These are phyloP conservation scores for Megaceryle alcyon DNA, from an alignment of 2,797 vertebrate species.

Conservation along the genomic window DNA sequence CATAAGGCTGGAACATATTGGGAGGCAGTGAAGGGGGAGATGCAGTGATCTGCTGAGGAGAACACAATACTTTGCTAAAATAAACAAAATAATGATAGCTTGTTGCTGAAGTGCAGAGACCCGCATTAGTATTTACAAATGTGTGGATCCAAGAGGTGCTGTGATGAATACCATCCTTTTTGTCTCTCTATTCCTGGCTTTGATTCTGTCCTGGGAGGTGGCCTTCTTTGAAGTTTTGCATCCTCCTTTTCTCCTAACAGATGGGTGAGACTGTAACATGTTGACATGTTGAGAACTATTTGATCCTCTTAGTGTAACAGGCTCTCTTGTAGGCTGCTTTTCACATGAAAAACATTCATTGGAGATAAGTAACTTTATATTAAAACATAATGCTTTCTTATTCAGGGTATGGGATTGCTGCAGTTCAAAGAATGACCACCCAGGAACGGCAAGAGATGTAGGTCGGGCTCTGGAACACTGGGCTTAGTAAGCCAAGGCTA, in stretches of 20 bases:
- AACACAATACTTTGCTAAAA: background rate
- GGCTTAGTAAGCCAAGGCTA: background rate
- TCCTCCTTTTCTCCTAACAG: background rate
- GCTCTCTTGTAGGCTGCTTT: background rate
- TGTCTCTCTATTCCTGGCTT: background rate
- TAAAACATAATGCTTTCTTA: background rate
- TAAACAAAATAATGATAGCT: conserved; percentile 1
- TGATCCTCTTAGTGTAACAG: background rate
- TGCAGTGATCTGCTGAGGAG: background rate
- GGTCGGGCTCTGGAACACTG: background rate
- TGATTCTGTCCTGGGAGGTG: background rate
- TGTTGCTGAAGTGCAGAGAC: background rate
- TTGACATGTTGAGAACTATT: background rate
- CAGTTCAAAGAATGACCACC: background rate
- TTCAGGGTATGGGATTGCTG: background rate
- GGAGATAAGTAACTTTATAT: background rate
- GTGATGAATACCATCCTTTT: background rate
- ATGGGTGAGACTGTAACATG: background rate
- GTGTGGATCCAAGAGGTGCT: background rate
- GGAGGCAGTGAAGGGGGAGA: background rate
- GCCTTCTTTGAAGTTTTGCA: background rate
- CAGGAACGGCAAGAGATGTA: background rate
- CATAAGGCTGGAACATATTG: background rate
- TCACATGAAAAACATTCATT: background rate
- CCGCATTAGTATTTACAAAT: background rate